Conservation (phyloP, 2,888 invertebrate species). For the Drosophila pseudotakahashii region DNA sequence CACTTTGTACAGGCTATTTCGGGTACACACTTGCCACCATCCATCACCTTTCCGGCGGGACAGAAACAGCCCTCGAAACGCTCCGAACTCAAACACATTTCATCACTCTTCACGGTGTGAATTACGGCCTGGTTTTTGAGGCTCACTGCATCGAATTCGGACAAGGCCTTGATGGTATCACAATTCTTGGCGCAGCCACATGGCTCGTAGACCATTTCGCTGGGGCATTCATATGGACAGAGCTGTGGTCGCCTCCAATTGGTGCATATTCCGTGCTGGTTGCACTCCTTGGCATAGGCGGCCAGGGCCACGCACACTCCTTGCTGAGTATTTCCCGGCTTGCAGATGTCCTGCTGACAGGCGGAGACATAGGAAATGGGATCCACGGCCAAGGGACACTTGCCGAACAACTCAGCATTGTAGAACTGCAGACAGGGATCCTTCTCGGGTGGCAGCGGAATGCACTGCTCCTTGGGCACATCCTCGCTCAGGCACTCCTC, state of each 20-base stretch:
- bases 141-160: constrained; percentile 79
- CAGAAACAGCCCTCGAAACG: constrained; percentile 93
- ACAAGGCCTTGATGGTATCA: constrained; percentile 72
- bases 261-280: constrained; percentile 89
- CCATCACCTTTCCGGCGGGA: constrained; percentile 89
- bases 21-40: constrained; percentile 90
- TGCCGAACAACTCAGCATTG: constrained; percentile 86
- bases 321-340: constrained; percentile 85
- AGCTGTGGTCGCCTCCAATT: constrained; percentile 88
- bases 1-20: constrained; percentile 89
- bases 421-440: constrained; percentile 89
- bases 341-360: constrained; percentile 89
- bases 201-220: constrained; percentile 81
- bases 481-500: constrained; percentile 85
- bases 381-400: constrained; percentile 91
- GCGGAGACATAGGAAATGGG: constrained; percentile 88
- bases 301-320: constrained; percentile 88
- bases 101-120: constrained; percentile 71
- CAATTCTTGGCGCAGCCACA: constrained; percentile 84
- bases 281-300: constrained; percentile 90
- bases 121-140: constrained; percentile 73
- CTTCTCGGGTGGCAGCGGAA: constrained; percentile 86
- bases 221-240: constrained; percentile 88
- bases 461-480: constrained; percentile 84
- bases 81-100: constrained; percentile 84